These are phyloP conservation scores for Gymnarchus niloticus DNA, from an alignment of 2,113 vertebrate species.

Conservation along the genomic window DNA sequence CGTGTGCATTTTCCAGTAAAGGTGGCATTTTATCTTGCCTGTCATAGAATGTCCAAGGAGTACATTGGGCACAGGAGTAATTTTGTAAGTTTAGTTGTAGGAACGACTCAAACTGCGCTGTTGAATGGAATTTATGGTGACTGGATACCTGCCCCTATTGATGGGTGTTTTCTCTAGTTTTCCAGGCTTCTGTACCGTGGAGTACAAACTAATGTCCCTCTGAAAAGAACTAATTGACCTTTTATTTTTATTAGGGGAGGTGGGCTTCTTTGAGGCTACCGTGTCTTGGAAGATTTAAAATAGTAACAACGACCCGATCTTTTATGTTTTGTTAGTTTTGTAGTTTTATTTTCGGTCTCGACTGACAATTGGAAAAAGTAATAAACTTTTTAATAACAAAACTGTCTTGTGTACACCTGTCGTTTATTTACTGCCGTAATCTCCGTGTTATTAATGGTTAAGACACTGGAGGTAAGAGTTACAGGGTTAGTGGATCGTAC, in stretches of 20 bases:
- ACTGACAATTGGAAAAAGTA: slow-evolving; percentile 20
- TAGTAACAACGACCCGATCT: neutral
- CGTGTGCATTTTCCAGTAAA: slow-evolving; percentile 1
- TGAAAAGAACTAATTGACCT: slow-evolving; percentile 2
- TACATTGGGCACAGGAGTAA: neutral
- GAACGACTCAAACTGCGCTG: neutral
- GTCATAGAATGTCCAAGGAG: neutral
- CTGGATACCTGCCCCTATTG: neutral
- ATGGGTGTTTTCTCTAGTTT: neutral
- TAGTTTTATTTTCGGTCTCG: slow-evolving; percentile 19
- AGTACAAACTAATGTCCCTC: neutral
- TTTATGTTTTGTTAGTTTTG: slow-evolving; percentile 10
- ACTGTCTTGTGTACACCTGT: neutral
- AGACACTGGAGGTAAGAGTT: neutral
- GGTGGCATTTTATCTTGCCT: neutral
- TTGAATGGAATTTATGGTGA: neutral
- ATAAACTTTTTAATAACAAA: slow-evolving; percentile 29
- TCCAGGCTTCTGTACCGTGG: neutral
- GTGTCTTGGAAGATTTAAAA: slow-evolving; percentile 1
- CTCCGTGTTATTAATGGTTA: neutral
- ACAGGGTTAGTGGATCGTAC: neutral
- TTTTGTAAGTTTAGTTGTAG: neutral
- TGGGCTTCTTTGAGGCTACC: neutral
- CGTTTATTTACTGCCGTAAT: neutral
- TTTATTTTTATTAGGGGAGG: neutral